A percentile compares a stretch with the other conserved stretches of the same genome.
Conservation (phyloP, 2,113 vertebrate species). For the Rhynchopsitta pachyrhyncha region DNA sequence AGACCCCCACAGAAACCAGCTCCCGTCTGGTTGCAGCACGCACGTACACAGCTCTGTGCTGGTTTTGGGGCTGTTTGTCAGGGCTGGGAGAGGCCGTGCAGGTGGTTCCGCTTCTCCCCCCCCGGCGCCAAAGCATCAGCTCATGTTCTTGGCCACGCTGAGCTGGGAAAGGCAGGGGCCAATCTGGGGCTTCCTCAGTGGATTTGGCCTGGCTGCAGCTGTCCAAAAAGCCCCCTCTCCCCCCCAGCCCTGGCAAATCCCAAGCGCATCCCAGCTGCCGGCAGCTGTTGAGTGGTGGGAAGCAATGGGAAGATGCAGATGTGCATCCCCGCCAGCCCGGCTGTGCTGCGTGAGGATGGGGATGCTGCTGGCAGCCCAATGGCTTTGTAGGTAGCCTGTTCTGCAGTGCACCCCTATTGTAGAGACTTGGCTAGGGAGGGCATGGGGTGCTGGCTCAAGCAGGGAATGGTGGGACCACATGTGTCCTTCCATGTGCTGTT, state of each 20-base stretch:
- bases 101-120: neutral
- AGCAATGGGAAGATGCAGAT: neutral
- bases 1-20: accelerated
- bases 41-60: accelerated
- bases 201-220: neutral
- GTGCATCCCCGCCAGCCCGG: accelerated
- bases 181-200: neutral
- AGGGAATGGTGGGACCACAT: accelerated
- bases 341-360: accelerated
- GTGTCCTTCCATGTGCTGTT: neutral
- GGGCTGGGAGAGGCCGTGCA: accelerated
- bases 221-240: neutral
- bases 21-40: neutral
- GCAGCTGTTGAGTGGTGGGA: neutral
- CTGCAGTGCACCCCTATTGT: neutral
- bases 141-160: neutral
- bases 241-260: neutral
- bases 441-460: neutral
- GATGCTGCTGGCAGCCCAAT: accelerated
- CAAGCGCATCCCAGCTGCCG: neutral
- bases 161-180: neutral
- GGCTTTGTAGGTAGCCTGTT: accelerated
- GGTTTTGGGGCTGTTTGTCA: neutral
- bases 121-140: accelerated
- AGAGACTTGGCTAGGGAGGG: neutral